Evolutionary conservation across 2,888 invertebrate species (phyloP), one percentile per base, ranked within the genome.

Genomic region (Perizoma affinitatum): DNA sequence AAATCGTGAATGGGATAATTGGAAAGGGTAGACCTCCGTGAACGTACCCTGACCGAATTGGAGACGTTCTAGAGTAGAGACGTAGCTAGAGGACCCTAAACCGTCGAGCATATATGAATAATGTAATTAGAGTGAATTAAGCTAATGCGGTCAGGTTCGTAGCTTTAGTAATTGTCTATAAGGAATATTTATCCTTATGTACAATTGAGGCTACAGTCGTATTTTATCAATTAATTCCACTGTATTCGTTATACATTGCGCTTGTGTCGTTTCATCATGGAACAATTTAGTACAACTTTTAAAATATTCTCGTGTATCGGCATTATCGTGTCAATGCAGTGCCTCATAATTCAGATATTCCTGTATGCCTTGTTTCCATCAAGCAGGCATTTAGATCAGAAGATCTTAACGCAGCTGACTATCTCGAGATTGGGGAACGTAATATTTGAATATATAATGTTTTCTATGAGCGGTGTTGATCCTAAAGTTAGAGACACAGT

Each of bases 371-470:
- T 78, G 0, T 56, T 76, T 34, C 81, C 82, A 0, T 72, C 72
- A 38, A 75, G 79, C 60, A 77, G 87, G 9, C 85, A 84, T 62
- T 69, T 78, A 10, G 87, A 88, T 58, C 84, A 85, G 58, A 81
- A 82, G 58, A 76, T 87, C 0, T 66, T 89, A 0, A 71, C 74
- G 0, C 83, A 87, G 46, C 69, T 89, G 65, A 79, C 84, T 0
- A 48, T 79, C 1, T 80, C 87, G 0, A 79, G 87, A 59, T 63
- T 82, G 4, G 7, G 80, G n/a, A 81, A 84, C 66, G 76, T 80
- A 0, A 42, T 79, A 0, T 42, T 73, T 0, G 89, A 89, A 63
- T 79, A 67, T 38, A 22, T 74, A 3, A 61, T 82, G 7, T 6
- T 43, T 35, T 41, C 40, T 10, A 8, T 11, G 7, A 43, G 33